Conservation (phyloP, 1,140 invertebrate genomes). For the Centruroides sculpturatus region DNA sequence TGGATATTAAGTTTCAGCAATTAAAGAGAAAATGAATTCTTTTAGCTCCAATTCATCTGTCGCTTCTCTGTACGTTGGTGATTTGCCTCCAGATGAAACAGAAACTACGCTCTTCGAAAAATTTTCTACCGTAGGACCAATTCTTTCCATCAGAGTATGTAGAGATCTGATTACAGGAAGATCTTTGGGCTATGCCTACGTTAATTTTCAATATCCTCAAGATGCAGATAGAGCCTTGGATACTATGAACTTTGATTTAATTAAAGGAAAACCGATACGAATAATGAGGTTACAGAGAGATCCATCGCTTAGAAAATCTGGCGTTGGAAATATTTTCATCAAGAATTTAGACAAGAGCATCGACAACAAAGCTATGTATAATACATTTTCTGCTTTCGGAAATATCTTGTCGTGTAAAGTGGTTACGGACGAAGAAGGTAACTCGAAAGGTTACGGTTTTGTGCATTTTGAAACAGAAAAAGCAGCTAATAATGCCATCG, state of each 20-base stretch:
- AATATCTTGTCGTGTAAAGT: slow-evolving; percentile 83
- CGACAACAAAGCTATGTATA: slow-evolving; percentile 98
- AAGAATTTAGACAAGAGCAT: slow-evolving; percentile 96
- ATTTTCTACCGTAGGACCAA: slow-evolving; percentile 91
- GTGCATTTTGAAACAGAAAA: slow-evolving; percentile 99
- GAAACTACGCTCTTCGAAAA: slow-evolving; percentile 98
- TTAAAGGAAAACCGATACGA: slow-evolving; percentile 90
- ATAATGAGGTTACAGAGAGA: slow-evolving; percentile 99
- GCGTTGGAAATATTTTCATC: slow-evolving; percentile 89
- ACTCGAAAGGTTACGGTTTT: slow-evolving; percentile 96
- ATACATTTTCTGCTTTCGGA: slow-evolving; percentile 97
- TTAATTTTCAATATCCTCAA: slow-evolving; percentile 95
- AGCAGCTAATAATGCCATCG: slow-evolving; percentile 76
- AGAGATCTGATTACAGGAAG: slow-evolving; percentile 88
- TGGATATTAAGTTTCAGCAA: no score
- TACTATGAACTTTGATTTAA: slow-evolving; percentile 97
- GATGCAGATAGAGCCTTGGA: slow-evolving; percentile 96
- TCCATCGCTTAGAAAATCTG: slow-evolving; percentile 74
- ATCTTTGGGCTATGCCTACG: slow-evolving; percentile 96
- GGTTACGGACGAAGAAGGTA: slow-evolving; percentile 89
- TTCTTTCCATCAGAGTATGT: slow-evolving; percentile 93
- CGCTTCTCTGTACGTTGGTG: slow-evolving; percentile 95
- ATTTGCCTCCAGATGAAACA: slow-evolving; percentile 92
- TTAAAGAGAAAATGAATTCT: no score
- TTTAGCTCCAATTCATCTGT: slow-evolving; percentile 39